Conservation (phyloP, 2,888 invertebrate species). For the Conchocele bisecta region DNA sequence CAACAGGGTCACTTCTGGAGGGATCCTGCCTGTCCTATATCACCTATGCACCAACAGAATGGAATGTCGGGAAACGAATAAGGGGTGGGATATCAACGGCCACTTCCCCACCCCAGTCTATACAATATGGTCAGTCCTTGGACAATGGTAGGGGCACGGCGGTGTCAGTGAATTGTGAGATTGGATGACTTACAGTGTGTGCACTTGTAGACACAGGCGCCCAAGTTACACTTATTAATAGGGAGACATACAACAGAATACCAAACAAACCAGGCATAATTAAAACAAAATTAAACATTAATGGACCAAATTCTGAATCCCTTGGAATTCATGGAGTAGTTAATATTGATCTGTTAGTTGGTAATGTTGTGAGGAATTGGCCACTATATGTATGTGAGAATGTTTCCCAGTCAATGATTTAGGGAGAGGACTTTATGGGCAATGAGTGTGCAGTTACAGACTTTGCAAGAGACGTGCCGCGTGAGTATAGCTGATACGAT, state of each 20-base stretch:
- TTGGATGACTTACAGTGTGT: neutral
- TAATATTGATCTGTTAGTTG: neutral
- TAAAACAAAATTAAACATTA: neutral
- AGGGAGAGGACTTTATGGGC: slow-evolving; percentile 8
- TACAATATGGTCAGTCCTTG: slow-evolving; percentile 6
- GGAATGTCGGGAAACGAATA: slow-evolving; percentile 1
- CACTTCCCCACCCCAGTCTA: slow-evolving; percentile 9
- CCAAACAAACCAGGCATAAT: no score
- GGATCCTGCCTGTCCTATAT: neutral
- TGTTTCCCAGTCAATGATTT: neutral
- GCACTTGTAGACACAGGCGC: neutral
- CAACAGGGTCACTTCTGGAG: slow-evolving; percentile 1
- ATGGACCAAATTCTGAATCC: neutral
- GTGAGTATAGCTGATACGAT: neutral
- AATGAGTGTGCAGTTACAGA: slow-evolving; percentile 1
- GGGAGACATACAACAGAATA: no score
- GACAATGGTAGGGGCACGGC: neutral
- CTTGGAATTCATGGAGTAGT: neutral
- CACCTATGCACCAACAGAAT: slow-evolving; percentile 3
- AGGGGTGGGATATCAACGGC: neutral
- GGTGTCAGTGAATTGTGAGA: neutral
- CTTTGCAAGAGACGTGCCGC: slow-evolving; percentile 10
- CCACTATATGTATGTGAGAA: slow-evolving; percentile 9
- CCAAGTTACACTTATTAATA: slow-evolving; percentile 6
- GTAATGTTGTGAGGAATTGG: neutral